Base-by-base conservation (phyloP, 2,113 vertebrate species). In the Cyphomyrus discorhynchus region DNA sequence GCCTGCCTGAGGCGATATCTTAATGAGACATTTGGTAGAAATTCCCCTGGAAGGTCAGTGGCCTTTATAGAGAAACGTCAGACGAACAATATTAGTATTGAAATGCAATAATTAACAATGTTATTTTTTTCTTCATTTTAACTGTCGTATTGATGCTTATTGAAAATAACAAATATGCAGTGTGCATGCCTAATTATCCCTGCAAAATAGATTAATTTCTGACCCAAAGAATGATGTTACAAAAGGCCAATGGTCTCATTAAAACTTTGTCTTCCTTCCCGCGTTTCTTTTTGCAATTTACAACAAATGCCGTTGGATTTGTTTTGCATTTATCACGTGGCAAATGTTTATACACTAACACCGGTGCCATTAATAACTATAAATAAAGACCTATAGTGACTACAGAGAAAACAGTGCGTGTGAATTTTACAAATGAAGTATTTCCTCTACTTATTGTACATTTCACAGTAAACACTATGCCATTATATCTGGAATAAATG, bases 41-140 rank as follows among this genome's bases (percentile, higher is more conserved):
- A 88, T 47, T 27, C 50, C 89, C 46, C 52, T 17, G 82, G 53
- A 66, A 89, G 80, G 82, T 62, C 82, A 45, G 17, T 84, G 39
- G 21, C 77, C 31, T 82, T 83, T 83, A 80, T 46, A 89, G 52
- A 50, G 24, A 62, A 85, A 66, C 19, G 24, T 49, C 80, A 89
- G 80, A 62, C 9, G 42, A 47, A 85, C 82, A 27, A 86, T 50
- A 15, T 85, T 62, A 56, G 46, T 82, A 82, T 42, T 52, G 66
- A 89, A 82, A 56, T 84, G n/a, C 77, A 45, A 52, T 89, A 89
- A 83, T 89, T 89, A 84, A 89, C 80, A 89, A 84, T 89, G 47
- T 58, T n/a, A 47, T 24, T 50, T 89, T 56, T 47, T 86, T 50
- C 45, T 15, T 15, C 47, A 88, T 88, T 77, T 46, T 31, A 80